A percentile compares a stretch with the other conserved stretches of the same genome.
Conservation (phyloP, 2,113 vertebrate genomes). For the Bagarius yarrelli region DNA sequence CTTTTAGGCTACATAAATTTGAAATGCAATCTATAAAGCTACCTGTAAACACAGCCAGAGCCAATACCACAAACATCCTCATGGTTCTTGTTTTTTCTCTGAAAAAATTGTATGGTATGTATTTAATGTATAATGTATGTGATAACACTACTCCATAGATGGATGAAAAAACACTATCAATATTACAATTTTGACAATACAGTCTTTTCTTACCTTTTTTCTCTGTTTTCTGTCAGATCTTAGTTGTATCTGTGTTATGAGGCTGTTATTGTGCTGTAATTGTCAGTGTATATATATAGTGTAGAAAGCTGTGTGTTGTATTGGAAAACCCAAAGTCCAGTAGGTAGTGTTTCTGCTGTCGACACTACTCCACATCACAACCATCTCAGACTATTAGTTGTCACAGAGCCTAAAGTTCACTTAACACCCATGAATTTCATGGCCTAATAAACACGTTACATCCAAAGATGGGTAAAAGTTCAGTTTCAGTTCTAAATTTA, state of each 20-base stretch:
- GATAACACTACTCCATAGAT: neutral
- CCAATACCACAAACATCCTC: constrained; percentile 62
- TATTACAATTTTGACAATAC: neutral
- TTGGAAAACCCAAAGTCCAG: constrained; percentile 65
- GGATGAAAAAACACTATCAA: neutral
- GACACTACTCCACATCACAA: constrained; percentile 43
- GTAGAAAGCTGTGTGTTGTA: constrained; percentile 39
- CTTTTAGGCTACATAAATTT: neutral
- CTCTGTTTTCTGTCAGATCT: constrained; percentile 51
- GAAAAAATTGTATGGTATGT: too few relatives aligned
- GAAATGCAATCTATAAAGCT: too few relatives aligned
- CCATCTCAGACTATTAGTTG: constrained; percentile 39
- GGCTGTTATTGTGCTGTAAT: neutral
- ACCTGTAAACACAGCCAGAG: constrained; percentile 49
- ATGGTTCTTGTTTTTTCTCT: constrained; percentile 49
- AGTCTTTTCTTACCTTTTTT: constrained; percentile 23
- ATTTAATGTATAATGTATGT: too few relatives aligned
- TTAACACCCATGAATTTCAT: neutral
- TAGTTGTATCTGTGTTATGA: constrained; percentile 48
- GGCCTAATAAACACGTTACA: neutral
- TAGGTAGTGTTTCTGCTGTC: constrained; percentile 61
- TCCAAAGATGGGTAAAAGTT: neutral
- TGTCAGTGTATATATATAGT: constrained; percentile 57
- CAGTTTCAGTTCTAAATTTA: neutral
- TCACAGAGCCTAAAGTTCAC: constrained; percentile 36